phyloP scores from a whole-genome alignment of 2,797 vertebrate species.

The Falco berigora region DNA sequence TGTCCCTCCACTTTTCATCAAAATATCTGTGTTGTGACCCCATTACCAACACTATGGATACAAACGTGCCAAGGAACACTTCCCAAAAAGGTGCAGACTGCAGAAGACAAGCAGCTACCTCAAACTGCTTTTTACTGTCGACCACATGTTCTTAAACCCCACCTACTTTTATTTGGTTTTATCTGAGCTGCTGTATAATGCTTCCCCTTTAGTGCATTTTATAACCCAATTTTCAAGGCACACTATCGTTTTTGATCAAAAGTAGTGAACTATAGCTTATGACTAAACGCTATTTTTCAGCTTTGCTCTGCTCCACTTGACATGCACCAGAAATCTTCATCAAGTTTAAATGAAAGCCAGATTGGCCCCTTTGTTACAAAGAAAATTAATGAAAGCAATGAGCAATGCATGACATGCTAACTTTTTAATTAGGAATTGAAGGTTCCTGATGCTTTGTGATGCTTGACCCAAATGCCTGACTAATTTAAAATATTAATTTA shows the following conservation, averaged over 20 bases:
- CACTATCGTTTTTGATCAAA: background rate
- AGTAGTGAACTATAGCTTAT: background rate
- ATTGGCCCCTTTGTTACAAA: background rate
- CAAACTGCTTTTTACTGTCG: background rate
- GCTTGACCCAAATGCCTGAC: background rate
- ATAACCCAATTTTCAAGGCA: background rate
- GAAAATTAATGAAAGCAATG: background rate
- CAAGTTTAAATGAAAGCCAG: background rate
- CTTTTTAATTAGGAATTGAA: background rate
- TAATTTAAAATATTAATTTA: background rate
- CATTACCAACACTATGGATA: background rate
- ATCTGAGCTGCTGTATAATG: background rate
- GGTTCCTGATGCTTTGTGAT: background rate
- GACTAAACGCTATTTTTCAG: slow-evolving; percentile 1
- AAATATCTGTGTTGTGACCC: accelerated
- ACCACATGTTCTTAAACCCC: background rate
- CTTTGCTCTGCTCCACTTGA: background rate
- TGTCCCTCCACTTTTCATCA: background rate
- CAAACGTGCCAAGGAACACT: background rate
- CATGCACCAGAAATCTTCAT: background rate
- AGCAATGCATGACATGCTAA: background rate
- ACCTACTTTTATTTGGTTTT: background rate
- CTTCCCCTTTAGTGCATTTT: background rate
- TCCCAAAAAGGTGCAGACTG: background rate
- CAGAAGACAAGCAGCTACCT: background rate